Evolutionary conservation across 2,888 invertebrate species (phyloP).

Genomic region (Drosophila mercatorum): DNA sequence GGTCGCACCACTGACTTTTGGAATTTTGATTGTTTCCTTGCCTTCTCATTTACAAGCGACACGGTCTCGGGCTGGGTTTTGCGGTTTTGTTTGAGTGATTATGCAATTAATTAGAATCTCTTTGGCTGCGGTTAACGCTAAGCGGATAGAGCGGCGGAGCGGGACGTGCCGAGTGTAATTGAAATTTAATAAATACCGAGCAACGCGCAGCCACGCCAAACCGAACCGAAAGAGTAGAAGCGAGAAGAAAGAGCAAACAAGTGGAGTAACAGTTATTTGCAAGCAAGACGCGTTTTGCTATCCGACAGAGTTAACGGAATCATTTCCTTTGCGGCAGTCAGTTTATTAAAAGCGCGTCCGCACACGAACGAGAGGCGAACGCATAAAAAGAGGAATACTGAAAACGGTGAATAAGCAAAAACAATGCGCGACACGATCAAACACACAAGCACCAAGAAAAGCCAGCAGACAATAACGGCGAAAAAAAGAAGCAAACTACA

Average conservation of each 20-base stretch:
- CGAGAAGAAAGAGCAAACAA: not conserved
- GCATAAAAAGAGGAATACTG: not conserved
- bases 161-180: conserved; percentile 47
- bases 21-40: conserved; percentile 80
- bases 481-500: conserved; percentile 4
- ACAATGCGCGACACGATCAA: conserved; percentile 44
- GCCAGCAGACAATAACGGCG: conserved; percentile 33
- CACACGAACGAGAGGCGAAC: conserved; percentile 29
- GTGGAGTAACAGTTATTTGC: conserved; percentile 30
- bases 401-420: conserved; percentile 38
- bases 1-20: conserved; percentile 59
- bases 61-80: conserved; percentile 4
- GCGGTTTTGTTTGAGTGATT: conserved; percentile 75
- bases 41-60: conserved; percentile 62
- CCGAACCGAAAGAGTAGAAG: not conserved
- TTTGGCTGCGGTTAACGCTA: conserved; percentile 59
- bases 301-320: conserved; percentile 52
- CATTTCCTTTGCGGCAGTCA: conserved; percentile 68
- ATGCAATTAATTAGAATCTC: conserved; percentile 76
- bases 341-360: conserved; percentile 65
- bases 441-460: conserved; percentile 26
- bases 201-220: conserved; percentile 13
- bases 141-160: conserved; percentile 32
- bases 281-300: conserved; percentile 46
- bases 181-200: conserved; percentile 54